Base-by-base conservation (phyloP, 2,888 invertebrate genomes). In the Laspeyria flexula region DNA sequence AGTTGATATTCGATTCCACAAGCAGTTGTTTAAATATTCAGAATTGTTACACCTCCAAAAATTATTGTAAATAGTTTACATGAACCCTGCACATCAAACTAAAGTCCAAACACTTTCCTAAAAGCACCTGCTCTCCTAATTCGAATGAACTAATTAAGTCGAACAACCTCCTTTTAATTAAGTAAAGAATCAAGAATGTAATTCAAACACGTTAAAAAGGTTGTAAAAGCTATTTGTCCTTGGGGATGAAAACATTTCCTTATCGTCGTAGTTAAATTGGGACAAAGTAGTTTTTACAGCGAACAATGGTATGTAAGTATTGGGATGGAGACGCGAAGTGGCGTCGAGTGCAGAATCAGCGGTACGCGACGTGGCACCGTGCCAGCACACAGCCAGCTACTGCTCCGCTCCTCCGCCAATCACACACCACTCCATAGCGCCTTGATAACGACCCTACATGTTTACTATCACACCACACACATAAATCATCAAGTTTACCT, bases 341-440 rank as follows among this genome's bases (percentile, higher is more conserved):
- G 61, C 46, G 59, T 55, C 48, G 67, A 67, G 65, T 67, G 75
- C 68, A 57, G 64, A 72, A 64, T 74, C 73, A 76, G 75, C 72
- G 59, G 52, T 49, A 53, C 57, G 61, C 64, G 65, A 52, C 51
- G 73, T 87, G 87, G 88, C 87, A 75, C 44, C 25, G 43, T 75
- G 86, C 88, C 88, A 87, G 73, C 51, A 68, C 51, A 68, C 65
- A 53, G 25, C 25, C 73, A 65, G 52, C 58, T 65, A 50, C 65
- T n/a, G n/a, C 66, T 67, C 63, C 60, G 62, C 60, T 67, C 54
- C 60, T 67, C 54, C 67, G 59, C 73, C 70, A 69, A 73, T 75
- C 77, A 73, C 60, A 55, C 50, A 60, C 55, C 73, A 69, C 71
- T 72, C 69, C 65, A 67, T 62, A 54, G 40, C 52, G 51, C 56